Evolutionary conservation across 2,113 vertebrate genomes (phyloP).

Genomic region (Heterocephalus glaber): DNA sequence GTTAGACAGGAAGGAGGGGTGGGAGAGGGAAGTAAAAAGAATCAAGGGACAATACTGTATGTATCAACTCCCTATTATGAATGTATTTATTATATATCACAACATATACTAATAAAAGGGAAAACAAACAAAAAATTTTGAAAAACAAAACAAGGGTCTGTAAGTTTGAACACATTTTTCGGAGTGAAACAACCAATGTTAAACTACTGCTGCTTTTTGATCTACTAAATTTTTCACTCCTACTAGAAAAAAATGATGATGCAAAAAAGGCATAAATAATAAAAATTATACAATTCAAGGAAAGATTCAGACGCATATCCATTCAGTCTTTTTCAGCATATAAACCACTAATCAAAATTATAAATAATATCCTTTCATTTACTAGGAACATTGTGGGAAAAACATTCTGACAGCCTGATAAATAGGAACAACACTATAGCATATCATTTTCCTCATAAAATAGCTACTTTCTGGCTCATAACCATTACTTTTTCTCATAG

Average conservation of each 20-base stretch:
- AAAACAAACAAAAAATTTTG: neutral
- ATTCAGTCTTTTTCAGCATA: neutral
- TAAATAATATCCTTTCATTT: neutral
- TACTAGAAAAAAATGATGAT: neutral
- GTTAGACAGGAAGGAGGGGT: neutral
- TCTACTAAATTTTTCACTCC: neutral
- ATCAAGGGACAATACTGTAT: neutral
- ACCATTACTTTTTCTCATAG: neutral
- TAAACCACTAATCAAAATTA: neutral
- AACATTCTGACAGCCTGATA: neutral
- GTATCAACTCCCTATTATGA: neutral
- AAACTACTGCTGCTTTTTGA: neutral
- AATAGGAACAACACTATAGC: neutral
- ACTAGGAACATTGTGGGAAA: neutral
- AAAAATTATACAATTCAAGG: neutral
- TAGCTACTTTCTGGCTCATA: neutral
- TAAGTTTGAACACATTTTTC: neutral
- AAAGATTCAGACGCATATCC: slow-evolving; percentile 28
- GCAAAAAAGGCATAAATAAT: neutral
- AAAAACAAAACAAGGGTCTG: neutral
- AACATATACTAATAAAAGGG: neutral
- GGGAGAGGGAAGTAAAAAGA: neutral
- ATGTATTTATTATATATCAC: neutral
- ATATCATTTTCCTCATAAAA: neutral
- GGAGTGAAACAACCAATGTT: neutral